Base-by-base conservation (phyloP, 1,140 invertebrate genomes). In the Nomia melanderi region DNA sequence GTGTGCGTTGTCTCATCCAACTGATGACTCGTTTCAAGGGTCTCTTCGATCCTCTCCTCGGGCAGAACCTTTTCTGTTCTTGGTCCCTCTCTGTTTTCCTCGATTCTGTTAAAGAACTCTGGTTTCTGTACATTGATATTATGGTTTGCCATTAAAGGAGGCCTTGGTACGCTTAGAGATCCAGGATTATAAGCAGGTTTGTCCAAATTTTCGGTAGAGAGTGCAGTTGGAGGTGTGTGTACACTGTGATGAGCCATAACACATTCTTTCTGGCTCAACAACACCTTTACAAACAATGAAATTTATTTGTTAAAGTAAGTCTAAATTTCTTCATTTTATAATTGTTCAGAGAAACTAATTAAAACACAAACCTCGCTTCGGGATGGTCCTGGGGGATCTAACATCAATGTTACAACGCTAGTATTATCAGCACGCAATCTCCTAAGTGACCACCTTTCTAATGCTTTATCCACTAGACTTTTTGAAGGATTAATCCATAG, bases 341-440 rank as follows among this genome's bases (percentile, higher is more conserved):
- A n/a, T n/a, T n/a, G n/a, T n/a, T n/a, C n/a, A n/a, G n/a, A n/a
- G n/a, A n/a, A n/a, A n/a, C n/a, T 41, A 9, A 44, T 17, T 23
- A 23, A 39, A 29, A 39, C 27, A 82, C 44, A 74, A 86, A 96
- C 95, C 84, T 95, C 94, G 12, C 93, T 93, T 69, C 94, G 92
- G 23, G 96, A 95, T n/a, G 96, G 95, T 6, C 97, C 97, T 8
- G 97, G 96, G 72, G 97, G 97, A 91, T 99, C 97, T 63, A 99
- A 93, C 94, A 98, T 96, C 27, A 99, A 93, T 44, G 98, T 98
- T 8, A 99, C 96, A 56, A 98, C 98, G 67, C 97, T 98, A 4
- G 97, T 98, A 90, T 99, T 99, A 92, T 99, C 98, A 12, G 98
- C 98, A 41, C 97, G 94, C 93, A 98, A 95, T 87, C 96, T 94